Conservation (phyloP, 2,888 invertebrate species). For the Idaea straminata region DNA sequence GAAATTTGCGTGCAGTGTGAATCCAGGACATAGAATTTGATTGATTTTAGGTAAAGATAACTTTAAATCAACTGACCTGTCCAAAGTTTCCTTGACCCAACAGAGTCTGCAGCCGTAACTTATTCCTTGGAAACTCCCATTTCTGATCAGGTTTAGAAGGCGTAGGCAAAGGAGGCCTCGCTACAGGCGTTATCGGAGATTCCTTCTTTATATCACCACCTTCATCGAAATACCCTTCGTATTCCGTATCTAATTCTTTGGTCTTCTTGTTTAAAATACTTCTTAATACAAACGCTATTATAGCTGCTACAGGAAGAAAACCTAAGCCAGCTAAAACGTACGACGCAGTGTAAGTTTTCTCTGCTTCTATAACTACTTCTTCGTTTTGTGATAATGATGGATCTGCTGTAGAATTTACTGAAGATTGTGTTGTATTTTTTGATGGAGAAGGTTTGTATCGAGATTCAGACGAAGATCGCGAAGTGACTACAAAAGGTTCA, state of each 20-base stretch:
- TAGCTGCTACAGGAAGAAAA: slow-evolving; percentile 80
- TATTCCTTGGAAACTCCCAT: slow-evolving; percentile 89
- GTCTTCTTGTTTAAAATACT: slow-evolving; percentile 77
- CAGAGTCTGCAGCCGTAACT: slow-evolving; percentile 87
- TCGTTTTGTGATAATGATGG: slow-evolving; percentile 53
- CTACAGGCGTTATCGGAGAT: slow-evolving; percentile 75
- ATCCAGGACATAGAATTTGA: background rate
- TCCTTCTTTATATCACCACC: slow-evolving; percentile 75
- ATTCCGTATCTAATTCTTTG: slow-evolving; percentile 79
- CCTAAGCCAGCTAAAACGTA: slow-evolving; percentile 82
- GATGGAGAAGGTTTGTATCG: slow-evolving; percentile 49
- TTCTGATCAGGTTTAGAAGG: slow-evolving; percentile 80
- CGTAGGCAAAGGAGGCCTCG: slow-evolving; percentile 77
- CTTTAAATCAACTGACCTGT: slow-evolving; percentile 71
- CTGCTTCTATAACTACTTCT: slow-evolving; percentile 79
- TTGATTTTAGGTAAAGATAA: background rate
- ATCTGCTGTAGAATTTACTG: slow-evolving; percentile 44
- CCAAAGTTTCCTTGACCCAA: slow-evolving; percentile 93
- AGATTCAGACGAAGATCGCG: slow-evolving; percentile 69
- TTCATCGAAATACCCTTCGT: slow-evolving; percentile 82
- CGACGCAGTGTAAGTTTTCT: slow-evolving; percentile 81
- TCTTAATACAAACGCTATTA: slow-evolving; percentile 78
- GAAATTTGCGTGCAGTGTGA: background rate
- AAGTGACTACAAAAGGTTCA: slow-evolving; percentile 61
- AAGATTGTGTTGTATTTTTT: slow-evolving; percentile 37